These are phyloP conservation scores for Myotis lucifugus DNA, from an alignment of 2,113 vertebrate genomes.

Conservation along the genomic window DNA sequence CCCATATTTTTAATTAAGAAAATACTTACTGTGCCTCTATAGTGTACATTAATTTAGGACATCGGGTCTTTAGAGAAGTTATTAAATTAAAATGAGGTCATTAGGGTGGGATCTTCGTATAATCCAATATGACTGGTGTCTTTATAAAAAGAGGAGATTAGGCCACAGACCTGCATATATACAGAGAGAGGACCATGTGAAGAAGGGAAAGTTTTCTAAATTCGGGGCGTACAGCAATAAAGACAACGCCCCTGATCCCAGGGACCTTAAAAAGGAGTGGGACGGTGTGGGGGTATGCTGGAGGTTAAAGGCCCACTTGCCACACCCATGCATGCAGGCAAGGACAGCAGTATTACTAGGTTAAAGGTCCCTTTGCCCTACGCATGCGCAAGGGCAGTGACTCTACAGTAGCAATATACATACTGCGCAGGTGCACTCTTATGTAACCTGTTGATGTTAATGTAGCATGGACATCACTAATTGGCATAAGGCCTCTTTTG, in stretches of 20 bases:
- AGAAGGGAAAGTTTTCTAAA: neutral
- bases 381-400: no score
- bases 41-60: neutral
- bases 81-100: conserved; percentile 23
- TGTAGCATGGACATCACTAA: no score
- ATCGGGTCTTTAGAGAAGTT: neutral
- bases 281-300: neutral
- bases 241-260: neutral
- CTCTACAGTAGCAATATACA: no score
- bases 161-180: neutral
- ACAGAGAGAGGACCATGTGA: neutral
- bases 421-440: no score
- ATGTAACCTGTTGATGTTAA: no score
- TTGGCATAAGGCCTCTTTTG: no score
- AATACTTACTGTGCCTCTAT: conserved; percentile 4
- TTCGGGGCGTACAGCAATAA: neutral
- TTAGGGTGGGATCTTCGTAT: neutral
- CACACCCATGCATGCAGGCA: no score
- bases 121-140: neutral
- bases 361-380: no score
- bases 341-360: no score
- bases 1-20: neutral
- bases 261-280: neutral
- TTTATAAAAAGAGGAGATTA: neutral
- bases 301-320: no score